Evolutionary conservation across 2,797 vertebrate genomes (phyloP).

Genomic region (Notoglanidium macrostoma): DNA sequence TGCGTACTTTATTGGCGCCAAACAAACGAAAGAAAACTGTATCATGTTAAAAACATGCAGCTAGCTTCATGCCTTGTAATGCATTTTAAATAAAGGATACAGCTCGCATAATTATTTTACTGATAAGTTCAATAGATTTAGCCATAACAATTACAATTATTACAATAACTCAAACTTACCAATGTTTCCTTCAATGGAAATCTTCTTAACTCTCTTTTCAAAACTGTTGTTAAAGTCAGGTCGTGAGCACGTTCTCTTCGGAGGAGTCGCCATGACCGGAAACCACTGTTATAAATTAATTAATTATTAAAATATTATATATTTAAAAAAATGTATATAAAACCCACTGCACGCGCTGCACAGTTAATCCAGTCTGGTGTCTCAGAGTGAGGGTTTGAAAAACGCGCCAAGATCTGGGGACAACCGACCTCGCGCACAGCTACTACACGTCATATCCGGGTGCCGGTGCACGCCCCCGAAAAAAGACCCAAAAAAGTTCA

Average conservation of each 20-base stretch:
- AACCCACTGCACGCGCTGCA: background rate
- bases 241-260: constrained; percentile 68
- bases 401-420: background rate
- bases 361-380: too few species aligned
- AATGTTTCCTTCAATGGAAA: constrained; percentile 86
- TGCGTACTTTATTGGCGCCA: constrained; percentile 39
- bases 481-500: too few species aligned
- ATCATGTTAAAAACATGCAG: too few species aligned
- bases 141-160: background rate
- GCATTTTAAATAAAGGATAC: background rate
- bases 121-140: background rate
- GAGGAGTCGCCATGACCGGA: constrained; percentile 67
- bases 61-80: too few species aligned
- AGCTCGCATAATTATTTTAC: background rate
- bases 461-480: background rate
- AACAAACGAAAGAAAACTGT: background rate
- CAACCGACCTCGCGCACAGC: too few species aligned
- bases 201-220: constrained; percentile 73
- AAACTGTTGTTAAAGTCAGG: constrained; percentile 67
- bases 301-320: background rate
- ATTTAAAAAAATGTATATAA: background rate
- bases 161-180: constrained; percentile 69
- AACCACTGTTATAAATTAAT: background rate
- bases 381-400: background rate
- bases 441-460: background rate